A percentile compares a stretch with the other conserved stretches of the same genome.
phyloP scores from a whole-genome alignment of 2,113 vertebrate species.

The Rhineura floridana region DNA sequence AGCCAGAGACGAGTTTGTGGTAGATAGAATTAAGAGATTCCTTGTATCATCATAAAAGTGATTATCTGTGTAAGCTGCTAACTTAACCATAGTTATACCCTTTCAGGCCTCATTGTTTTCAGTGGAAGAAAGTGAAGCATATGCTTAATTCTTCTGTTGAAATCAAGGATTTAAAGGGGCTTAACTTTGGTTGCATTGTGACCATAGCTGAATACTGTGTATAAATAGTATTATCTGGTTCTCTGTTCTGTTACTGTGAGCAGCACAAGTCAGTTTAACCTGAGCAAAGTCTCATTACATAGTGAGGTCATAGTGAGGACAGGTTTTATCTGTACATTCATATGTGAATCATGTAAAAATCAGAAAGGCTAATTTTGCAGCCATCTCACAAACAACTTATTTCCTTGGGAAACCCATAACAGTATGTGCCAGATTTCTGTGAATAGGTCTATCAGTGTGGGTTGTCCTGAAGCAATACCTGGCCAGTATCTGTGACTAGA shows the following conservation, averaged over 20 bases:
- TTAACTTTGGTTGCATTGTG: neutral
- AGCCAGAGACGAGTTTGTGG: no score
- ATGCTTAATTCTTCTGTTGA: neutral
- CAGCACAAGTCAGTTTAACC: neutral
- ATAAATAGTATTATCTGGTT: neutral
- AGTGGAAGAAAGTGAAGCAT: neutral
- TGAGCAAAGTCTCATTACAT: neutral
- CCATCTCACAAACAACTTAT: neutral
- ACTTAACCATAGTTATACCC: no score
- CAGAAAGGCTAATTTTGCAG: neutral
- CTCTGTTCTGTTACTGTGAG: neutral
- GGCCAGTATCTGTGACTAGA: no score
- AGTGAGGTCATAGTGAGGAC: fast-evolving
- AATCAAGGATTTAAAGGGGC: neutral
- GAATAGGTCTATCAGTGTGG: no score
- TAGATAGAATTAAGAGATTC: neutral
- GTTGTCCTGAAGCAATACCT: no score
- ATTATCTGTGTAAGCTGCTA: neutral
- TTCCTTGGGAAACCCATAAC: neutral
- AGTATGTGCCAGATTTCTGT: neutral
- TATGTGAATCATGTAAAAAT: neutral
- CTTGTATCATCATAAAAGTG: neutral
- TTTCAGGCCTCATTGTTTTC: neutral
- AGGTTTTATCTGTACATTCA: neutral
- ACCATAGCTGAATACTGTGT: neutral